These are phyloP conservation scores for Pantherophis alleghaniensis DNA, from an alignment of 2,797 vertebrate species.

Conservation along the genomic window DNA sequence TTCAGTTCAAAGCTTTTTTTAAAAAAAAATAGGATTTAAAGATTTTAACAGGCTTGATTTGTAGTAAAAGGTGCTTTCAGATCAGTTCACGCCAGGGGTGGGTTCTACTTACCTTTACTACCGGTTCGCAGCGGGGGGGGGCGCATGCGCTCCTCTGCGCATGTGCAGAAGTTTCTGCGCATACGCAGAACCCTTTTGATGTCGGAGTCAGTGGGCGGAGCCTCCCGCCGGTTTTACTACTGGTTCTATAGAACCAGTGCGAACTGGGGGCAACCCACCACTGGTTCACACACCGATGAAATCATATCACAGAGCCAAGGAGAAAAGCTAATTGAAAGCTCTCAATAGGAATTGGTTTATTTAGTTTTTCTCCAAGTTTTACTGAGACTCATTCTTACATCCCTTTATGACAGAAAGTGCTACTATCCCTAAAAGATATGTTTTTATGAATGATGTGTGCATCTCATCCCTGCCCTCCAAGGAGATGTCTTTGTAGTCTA, in stretches of 20 bases:
- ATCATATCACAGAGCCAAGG: neutral
- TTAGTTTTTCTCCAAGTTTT: neutral
- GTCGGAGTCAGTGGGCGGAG: no score
- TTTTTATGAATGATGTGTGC: neutral
- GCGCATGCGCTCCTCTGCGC: no score
- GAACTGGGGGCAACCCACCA: no score
- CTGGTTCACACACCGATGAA: neutral
- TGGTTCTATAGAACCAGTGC: no score
- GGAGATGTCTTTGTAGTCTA: neutral
- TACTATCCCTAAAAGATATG: neutral
- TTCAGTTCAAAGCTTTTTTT: neutral
- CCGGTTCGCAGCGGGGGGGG: no score
- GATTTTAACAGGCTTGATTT: neutral
- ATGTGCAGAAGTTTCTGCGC: no score
- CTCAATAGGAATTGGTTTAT: neutral
- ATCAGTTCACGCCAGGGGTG: neutral
- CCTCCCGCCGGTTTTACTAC: no score
- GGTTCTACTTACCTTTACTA: no score
- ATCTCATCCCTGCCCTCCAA: neutral
- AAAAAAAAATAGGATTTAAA: conserved; percentile 15
- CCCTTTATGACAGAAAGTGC: neutral
- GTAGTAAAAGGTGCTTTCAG: neutral
- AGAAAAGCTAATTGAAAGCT: neutral
- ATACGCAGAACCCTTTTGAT: no score
- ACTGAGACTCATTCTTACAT: neutral